Evolutionary conservation across 2,888 invertebrate genomes (phyloP), one percentile per base, ranked within the genome.

Genomic region (Gasteruption jaculator): DNA sequence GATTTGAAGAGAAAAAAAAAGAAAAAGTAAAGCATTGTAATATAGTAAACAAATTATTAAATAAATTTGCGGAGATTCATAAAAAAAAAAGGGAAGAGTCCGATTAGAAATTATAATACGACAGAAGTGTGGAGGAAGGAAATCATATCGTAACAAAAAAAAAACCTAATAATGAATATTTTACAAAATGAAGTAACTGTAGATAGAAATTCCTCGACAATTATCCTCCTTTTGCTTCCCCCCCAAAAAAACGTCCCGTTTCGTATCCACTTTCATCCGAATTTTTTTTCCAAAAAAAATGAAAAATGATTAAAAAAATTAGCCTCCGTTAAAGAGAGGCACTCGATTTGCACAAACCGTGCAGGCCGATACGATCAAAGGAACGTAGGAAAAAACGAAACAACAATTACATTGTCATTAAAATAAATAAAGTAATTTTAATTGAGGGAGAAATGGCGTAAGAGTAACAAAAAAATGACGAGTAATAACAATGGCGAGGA

Each of bases 61-160:
- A 37, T 38, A 14, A 45, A 37, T 32, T 11, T 33, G 36, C 26
- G 20, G 20, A 60, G 60, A 60, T 59, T 53, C 56, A 59, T 60
- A 60, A 53, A 47, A 50, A 42, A 35, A 41, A 33, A 45, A 34
- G 38, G 33, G 11, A 38, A 45, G 19, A 34, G 45, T 45, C 36
- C 21, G 11, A 21, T 25, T 21, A 33, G 29, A 26, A 11, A 22
- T 11, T 21, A 40, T 12, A 25, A 15, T 7, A 54, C 46, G 41
- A 31, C 36, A 41, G 38, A 38, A 32, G 31, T 30, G 15, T 39
- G 16, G 41, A 49, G 50, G 52, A 50, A 54, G 57, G 56, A 59
- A 69, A 69, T 63, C 68, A 68, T 68, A 68, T 69, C 68, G 67
- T 69, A 69, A n/a, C n/a, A n/a, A n/a, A n/a, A n/a, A n/a, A n/a